These are phyloP conservation scores for Parauchenoglanis ngamensis DNA, from an alignment of 2,797 vertebrate species.

Conservation along the genomic window DNA sequence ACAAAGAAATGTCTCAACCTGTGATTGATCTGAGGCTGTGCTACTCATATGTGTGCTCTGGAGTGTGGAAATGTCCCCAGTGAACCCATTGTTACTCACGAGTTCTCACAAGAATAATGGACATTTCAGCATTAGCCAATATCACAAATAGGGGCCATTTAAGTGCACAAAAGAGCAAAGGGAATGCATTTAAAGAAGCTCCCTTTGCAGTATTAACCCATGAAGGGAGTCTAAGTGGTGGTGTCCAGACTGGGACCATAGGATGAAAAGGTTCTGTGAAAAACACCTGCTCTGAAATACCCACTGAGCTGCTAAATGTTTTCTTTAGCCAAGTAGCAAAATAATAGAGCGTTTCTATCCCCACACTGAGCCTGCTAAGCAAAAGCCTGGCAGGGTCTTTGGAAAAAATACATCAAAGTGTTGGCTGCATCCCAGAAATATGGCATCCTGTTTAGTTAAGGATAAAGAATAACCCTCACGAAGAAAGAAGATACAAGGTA, in stretches of 20 bases:
- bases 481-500: slow-evolving; percentile 62
- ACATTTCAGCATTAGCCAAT: slow-evolving; percentile 42
- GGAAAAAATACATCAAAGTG: slow-evolving; percentile 33
- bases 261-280: slow-evolving; percentile 39
- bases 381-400: slow-evolving; percentile 5
- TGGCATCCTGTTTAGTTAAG: slow-evolving; percentile 60
- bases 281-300: slow-evolving; percentile 65
- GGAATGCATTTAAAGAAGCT: slow-evolving; percentile 41
- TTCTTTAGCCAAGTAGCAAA: slow-evolving; percentile 32
- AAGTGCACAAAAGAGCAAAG: slow-evolving; percentile 38
- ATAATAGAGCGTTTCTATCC: slow-evolving; percentile 8
- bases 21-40: slow-evolving; percentile 39
- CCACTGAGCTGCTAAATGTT: slow-evolving; percentile 50
- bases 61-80: slow-evolving; percentile 68
- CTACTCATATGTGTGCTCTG: slow-evolving; percentile 33
- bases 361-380: slow-evolving; percentile 17
- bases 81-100: slow-evolving; percentile 56
- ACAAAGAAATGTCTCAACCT: slow-evolving; percentile 40
- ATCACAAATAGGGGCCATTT: slow-evolving; percentile 34
- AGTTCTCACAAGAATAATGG: slow-evolving; percentile 47
- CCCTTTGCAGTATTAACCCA: slow-evolving; percentile 45
- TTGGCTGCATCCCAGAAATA: slow-evolving; percentile 53
- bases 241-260: slow-evolving; percentile 3
- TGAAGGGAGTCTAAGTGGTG: neutral
- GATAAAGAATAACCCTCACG: slow-evolving; percentile 63